These are phyloP conservation scores for Hemitrygon akajei DNA, from an alignment of 2,797 vertebrate species.

Conservation along the genomic window DNA sequence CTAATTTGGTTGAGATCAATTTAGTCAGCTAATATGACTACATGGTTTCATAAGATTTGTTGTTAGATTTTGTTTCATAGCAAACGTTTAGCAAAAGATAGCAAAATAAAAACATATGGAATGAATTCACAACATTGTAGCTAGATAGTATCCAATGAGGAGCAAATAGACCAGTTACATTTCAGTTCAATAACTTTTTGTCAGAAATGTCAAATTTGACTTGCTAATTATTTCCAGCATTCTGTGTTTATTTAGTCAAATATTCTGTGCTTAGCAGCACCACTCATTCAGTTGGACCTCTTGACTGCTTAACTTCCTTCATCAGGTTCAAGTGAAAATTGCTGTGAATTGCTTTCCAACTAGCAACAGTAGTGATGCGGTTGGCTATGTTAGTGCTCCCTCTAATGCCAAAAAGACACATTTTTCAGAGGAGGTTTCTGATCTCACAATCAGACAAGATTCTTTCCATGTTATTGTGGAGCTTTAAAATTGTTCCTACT, in stretches of 20 bases:
- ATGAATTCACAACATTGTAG: neutral
- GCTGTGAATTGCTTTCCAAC: neutral
- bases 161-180: neutral
- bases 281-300: neutral
- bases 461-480: neutral
- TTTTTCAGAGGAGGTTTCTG: neutral
- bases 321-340: neutral
- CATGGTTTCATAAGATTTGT: neutral
- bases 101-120: neutral
- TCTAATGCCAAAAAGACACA: neutral
- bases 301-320: neutral
- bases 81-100: neutral
- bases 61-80: constrained; percentile 5
- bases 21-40: neutral
- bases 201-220: neutral
- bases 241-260: neutral
- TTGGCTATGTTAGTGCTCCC: constrained; percentile 22
- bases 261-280: neutral
- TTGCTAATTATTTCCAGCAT: neutral
- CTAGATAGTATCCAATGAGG: neutral
- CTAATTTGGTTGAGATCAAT: neutral
- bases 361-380: neutral
- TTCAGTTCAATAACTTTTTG: neutral
- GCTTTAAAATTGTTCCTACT: neutral
- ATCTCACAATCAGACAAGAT: neutral